Evolutionary conservation across 2,888 invertebrate genomes (phyloP).

Genomic region (Erannis defoliaria): DNA sequence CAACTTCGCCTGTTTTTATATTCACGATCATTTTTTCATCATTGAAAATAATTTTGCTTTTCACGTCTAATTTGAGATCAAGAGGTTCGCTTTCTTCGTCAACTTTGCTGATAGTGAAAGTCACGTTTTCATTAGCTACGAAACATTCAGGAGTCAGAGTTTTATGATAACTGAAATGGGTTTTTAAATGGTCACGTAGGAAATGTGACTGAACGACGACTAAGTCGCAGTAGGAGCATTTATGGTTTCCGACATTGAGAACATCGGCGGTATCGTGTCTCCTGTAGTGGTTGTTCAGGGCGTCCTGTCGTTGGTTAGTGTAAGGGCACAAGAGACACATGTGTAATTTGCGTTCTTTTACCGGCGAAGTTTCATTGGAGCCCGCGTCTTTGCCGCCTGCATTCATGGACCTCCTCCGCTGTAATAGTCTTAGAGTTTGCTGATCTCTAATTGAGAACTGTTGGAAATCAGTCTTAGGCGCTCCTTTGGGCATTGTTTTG

Average conservation of each 20-base stretch:
- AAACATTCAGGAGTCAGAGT: slow-evolving; percentile 86
- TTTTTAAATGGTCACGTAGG: slow-evolving; percentile 92
- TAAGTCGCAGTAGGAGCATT: slow-evolving; percentile 94
- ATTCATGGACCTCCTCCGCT: slow-evolving; percentile 82
- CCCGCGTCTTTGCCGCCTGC: slow-evolving; percentile 68
- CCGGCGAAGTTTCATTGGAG: slow-evolving; percentile 71
- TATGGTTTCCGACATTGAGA: slow-evolving; percentile 87
- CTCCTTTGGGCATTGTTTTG: slow-evolving; percentile 79
- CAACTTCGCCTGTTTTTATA: slow-evolving; percentile 76
- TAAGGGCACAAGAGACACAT: slow-evolving; percentile 94
- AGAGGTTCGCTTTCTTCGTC: slow-evolving; percentile 69
- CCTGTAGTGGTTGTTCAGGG: slow-evolving; percentile 91
- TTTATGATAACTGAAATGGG: slow-evolving; percentile 90
- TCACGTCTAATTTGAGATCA: slow-evolving; percentile 76
- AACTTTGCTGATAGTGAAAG: slow-evolving; percentile 83
- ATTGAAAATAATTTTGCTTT: slow-evolving; percentile 58
- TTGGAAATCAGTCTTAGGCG: slow-evolving; percentile 79
- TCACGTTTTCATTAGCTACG: slow-evolving; percentile 87
- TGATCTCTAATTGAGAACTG: slow-evolving; percentile 88
- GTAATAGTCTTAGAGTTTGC: slow-evolving; percentile 87
- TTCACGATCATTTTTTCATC: slow-evolving; percentile 77
- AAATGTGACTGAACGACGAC: slow-evolving; percentile 91
- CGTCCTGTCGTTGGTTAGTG: slow-evolving; percentile 90
- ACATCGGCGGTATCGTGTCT: slow-evolving; percentile 88
- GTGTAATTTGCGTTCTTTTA: slow-evolving; percentile 88